Conservation (phyloP, 1,140 invertebrate genomes). For the Megathymus violae region DNA sequence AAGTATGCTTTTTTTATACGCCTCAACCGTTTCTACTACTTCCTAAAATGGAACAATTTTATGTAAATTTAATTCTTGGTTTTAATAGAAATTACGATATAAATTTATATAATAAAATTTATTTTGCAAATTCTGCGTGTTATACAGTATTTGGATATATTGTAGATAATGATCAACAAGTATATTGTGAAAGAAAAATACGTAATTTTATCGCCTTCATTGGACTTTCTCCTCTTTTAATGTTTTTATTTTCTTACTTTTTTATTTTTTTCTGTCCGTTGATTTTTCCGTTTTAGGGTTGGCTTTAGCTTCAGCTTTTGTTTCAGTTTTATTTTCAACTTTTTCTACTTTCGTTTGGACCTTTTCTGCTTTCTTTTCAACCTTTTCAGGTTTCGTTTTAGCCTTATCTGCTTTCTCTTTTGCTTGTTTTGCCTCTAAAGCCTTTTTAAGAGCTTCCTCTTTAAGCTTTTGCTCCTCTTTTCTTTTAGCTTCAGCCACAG, state of each 20-base stretch:
- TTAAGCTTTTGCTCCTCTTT: constrained; percentile 43
- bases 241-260: too few relatives aligned
- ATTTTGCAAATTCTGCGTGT: too few relatives aligned
- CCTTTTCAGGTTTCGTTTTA: constrained; percentile 25
- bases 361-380: constrained; percentile 23
- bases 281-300: constrained; percentile 34
- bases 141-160: too few relatives aligned
- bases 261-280: constrained; percentile 27
- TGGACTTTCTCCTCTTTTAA: too few relatives aligned
- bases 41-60: too few relatives aligned
- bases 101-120: too few relatives aligned
- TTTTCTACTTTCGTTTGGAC: constrained; percentile 31
- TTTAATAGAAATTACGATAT: too few relatives aligned
- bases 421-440: constrained; percentile 32
- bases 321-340: constrained; percentile 34
- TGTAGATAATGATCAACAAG: too few relatives aligned
- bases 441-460: constrained; percentile 40
- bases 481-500: constrained; percentile 49
- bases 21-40: too few relatives aligned
- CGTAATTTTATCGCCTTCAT: too few relatives aligned
- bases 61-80: too few relatives aligned
- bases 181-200: neutral
- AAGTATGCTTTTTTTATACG: too few relatives aligned
- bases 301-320: constrained; percentile 29
- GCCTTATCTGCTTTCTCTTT: constrained; percentile 38